Conservation (phyloP, 2,888 invertebrate genomes). For the Melanophora roralis region DNA sequence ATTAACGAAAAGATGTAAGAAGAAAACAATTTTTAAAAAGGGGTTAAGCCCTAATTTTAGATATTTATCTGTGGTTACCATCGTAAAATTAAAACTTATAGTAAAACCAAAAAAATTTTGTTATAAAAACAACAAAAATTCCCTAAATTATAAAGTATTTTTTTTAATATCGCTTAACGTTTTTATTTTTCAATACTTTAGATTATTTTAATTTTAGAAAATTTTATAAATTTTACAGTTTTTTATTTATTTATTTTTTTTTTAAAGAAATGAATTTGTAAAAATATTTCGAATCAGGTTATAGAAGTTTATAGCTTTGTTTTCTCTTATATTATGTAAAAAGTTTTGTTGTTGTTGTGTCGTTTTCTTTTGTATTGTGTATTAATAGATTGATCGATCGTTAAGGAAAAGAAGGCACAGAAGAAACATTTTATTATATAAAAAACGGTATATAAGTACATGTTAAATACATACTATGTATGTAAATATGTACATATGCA, state of each 20-base stretch:
- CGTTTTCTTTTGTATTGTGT: not conserved
- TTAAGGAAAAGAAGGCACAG: slow-evolving; percentile 73
- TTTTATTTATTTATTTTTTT: not conserved
- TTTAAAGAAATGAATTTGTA: not conserved
- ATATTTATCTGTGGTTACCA: too few relatives aligned
- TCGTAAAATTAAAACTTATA: too few relatives aligned
- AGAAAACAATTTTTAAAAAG: too few relatives aligned
- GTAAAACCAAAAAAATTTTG: too few relatives aligned
- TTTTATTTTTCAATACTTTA: too few relatives aligned
- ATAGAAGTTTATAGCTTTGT: slow-evolving; percentile 12
- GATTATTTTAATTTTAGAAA: too few relatives aligned
- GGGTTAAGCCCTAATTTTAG: too few relatives aligned
- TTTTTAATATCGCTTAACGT: too few relatives aligned
- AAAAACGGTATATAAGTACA: slow-evolving; percentile 35
- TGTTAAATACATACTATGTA: not conserved
- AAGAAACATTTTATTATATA: slow-evolving; percentile 71
- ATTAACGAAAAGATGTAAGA: too few relatives aligned
- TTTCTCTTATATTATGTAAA: not conserved
- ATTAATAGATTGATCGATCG: slow-evolving; percentile 45
- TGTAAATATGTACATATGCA: too few relatives aligned
- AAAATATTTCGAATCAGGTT: slow-evolving; percentile 19
- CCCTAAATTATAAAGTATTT: too few relatives aligned
- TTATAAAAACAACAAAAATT: too few relatives aligned
- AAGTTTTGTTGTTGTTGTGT: slow-evolving; percentile 1
- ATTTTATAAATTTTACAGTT: not conserved